Evolutionary conservation across 2,888 invertebrate genomes (phyloP), one percentile per base, ranked within the genome.

Genomic region (Thyatira batis): DNA sequence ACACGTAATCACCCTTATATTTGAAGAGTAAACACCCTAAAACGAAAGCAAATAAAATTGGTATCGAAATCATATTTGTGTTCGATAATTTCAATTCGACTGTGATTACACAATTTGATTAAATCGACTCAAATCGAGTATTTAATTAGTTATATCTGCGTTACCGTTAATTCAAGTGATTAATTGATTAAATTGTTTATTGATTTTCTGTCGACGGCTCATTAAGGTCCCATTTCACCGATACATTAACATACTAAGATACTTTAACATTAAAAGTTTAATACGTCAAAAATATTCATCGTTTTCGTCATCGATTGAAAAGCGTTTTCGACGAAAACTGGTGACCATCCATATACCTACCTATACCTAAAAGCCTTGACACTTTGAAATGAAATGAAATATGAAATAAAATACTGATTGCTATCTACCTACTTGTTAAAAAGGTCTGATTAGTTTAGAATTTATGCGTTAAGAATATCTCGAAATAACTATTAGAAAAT

Each of bases 21-120:
- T 60, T 56, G 57, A 63, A 58, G 55, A 60, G 66, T 70, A 74
- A 80, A 79, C 71, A 71, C 70, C 60, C 54, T 50, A 68, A 73
- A 69, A 62, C 66, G 69, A 65, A 69, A 61, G 71, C 69, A 81
- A 83, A 83, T 70, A 73, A 73, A 76, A 80, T 80, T 82, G 76
- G 63, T 66, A 53, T 58, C 65, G 59, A 78, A 82, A 82, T 81
- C 79, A 77, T 76, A 80, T 82, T 79, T 78, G 77, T 73, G 70
- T 8, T 28, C 49, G 48, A 52, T 76, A 78, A 78, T 77, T 80
- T 68, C 68, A 67, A 73, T 71, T 69, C 69, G 68, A 71, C 67
- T 77, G 71, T 67, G 54, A 69, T 65, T 71, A 75, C 75, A 74
- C 75, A 74, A 79, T 78, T 79, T 61, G 67, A 80, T 82, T 80